Percentiles rank a stretch among this genome's conserved stretches.
Conservation (phyloP, 2,113 vertebrate genomes). For the Microtus montanus region DNA sequence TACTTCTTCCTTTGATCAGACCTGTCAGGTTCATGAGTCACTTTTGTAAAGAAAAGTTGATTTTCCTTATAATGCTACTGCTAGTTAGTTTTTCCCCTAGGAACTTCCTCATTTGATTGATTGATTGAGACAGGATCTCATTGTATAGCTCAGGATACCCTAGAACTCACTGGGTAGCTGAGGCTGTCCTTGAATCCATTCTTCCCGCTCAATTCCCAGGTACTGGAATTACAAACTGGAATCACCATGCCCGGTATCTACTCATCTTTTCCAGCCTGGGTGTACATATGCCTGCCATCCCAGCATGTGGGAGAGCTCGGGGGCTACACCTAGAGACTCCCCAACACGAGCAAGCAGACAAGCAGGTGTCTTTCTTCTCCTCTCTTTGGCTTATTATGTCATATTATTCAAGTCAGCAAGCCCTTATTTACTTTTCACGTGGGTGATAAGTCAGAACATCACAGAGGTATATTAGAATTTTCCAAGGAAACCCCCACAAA, state of each 20-base stretch:
- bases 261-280: neutral
- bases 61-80: conserved; percentile 20
- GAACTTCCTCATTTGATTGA: neutral
- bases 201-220: neutral
- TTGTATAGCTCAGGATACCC: neutral
- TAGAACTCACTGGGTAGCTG: neutral
- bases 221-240: neutral
- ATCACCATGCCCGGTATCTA: neutral
- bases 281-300: neutral
- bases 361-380: neutral
- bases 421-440: conserved; percentile 59
- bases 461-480: conserved; percentile 61
- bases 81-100: neutral
- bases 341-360: neutral
- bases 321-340: neutral
- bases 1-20: neutral
- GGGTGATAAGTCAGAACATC: conserved; percentile 19
- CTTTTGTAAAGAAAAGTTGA: neutral
- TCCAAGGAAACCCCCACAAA: neutral
- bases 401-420: conserved; percentile 38
- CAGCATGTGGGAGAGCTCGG: neutral
- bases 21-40: neutral
- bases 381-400: conserved; percentile 52
- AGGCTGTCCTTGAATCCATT: neutral
- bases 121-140: neutral